A percentile compares a stretch with the other conserved stretches of the same genome.
phyloP scores from a whole-genome alignment of 2,113 vertebrate species.

The Leuciscus idus region DNA sequence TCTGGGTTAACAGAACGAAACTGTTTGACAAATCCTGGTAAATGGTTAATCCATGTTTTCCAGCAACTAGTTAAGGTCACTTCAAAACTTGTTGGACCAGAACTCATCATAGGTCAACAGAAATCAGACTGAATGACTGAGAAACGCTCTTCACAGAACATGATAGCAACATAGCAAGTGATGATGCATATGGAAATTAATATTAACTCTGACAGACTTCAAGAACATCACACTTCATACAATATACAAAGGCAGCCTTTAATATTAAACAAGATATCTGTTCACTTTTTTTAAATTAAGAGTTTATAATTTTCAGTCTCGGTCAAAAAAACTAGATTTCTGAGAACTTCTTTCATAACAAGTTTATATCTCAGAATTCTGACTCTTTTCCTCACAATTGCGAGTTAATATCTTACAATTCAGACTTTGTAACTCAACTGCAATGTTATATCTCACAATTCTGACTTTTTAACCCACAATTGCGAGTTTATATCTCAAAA shows the following conservation, averaged over 20 bases:
- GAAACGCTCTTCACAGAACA: neutral
- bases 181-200: neutral
- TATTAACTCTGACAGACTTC: neutral
- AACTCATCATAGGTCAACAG: neutral
- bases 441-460: too few species aligned
- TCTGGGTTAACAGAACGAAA: neutral
- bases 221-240: neutral
- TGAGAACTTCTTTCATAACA: too few species aligned
- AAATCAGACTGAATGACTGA: neutral
- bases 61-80: neutral
- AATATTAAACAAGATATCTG: too few species aligned
- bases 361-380: too few species aligned
- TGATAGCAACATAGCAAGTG: neutral
- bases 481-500: too few species aligned
- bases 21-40: neutral
- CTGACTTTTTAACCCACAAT: too few species aligned
- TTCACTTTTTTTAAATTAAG: rapidly evolving
- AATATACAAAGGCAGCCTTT: too few species aligned
- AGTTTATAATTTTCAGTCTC: too few species aligned
- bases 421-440: too few species aligned
- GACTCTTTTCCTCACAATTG: too few species aligned
- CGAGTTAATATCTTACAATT: too few species aligned
- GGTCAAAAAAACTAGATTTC: too few species aligned
- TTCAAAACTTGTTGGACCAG: neutral
- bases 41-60: neutral